Percentiles rank a stretch among this genome's conserved stretches.
Conservation (phyloP, 2,797 vertebrate species). For the Tympanoctomys barrerae region DNA sequence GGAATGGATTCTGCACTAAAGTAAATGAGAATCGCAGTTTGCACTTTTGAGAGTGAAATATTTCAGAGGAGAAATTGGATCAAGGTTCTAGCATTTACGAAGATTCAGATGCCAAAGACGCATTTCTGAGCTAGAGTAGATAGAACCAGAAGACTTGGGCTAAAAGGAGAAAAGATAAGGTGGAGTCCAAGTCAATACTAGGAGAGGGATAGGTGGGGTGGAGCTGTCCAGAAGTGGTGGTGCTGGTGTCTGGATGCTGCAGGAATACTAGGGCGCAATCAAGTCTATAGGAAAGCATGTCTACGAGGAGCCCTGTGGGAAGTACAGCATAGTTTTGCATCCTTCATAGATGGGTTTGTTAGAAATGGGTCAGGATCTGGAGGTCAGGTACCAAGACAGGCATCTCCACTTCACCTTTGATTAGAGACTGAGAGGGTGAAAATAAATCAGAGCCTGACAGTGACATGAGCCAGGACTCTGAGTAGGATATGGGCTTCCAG, state of each 20-base stretch:
- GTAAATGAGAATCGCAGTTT: neutral
- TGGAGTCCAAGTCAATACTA: slow-evolving; percentile 40
- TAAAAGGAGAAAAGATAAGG: slow-evolving; percentile 25
- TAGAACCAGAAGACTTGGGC: neutral
- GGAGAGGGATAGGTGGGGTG: slow-evolving; percentile 58
- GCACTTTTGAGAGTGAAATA: slow-evolving; percentile 17
- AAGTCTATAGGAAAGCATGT: slow-evolving; percentile 32
- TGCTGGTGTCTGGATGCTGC: slow-evolving; percentile 69
- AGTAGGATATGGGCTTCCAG: neutral
- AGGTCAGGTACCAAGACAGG: slow-evolving; percentile 60
- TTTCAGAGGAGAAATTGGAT: neutral
- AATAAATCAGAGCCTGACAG: neutral
- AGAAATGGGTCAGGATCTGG: slow-evolving; percentile 78
- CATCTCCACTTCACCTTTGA: slow-evolving; percentile 34
- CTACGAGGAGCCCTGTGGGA: slow-evolving; percentile 71
- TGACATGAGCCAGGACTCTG: neutral
- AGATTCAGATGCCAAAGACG: neutral
- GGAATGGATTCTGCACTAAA: slow-evolving; percentile 40
- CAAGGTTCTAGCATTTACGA: neutral
- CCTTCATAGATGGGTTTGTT: slow-evolving; percentile 62
- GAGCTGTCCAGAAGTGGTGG: slow-evolving; percentile 73
- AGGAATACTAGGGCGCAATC: slow-evolving; percentile 18
- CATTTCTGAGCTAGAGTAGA: neutral
- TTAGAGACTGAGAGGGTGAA: neutral
- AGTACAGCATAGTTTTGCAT: slow-evolving; percentile 71